These are phyloP conservation scores for Steinernema hermaphroditum DNA, from an alignment of 2,888 invertebrate species.

Conservation along the genomic window DNA sequence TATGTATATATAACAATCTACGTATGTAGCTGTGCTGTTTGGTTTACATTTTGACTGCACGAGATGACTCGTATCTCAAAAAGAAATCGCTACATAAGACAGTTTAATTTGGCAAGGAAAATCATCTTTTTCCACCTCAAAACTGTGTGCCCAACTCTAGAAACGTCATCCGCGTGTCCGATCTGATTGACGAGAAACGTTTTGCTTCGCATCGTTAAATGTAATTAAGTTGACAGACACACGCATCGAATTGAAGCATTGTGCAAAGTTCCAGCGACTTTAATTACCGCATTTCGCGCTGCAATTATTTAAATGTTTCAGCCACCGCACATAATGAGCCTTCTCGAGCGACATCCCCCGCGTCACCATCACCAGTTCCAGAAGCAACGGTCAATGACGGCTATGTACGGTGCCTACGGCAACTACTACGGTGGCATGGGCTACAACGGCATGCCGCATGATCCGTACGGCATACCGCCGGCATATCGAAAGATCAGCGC, in stretches of 20 bases:
- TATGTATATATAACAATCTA: no score
- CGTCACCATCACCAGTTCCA: background rate
- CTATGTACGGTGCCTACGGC: conserved; percentile 8
- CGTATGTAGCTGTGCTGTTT: no score
- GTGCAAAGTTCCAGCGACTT: background rate
- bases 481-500: conserved; percentile 20
- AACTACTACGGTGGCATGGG: background rate
- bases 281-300: background rate
- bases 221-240: background rate
- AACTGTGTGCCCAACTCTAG: no score
- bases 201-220: background rate
- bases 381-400: conserved; percentile 23
- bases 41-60: no score
- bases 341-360: background rate
- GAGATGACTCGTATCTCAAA: no score
- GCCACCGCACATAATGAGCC: conserved; percentile 24
- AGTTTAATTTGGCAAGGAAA: no score
- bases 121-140: no score
- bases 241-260: background rate
- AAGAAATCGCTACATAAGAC: no score
- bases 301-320: conserved; percentile 5
- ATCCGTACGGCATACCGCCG: background rate
- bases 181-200: no score
- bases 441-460: background rate
- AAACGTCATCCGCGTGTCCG: no score